These are phyloP conservation scores for Sepiola atlantica DNA, from an alignment of 2,888 invertebrate genomes.

Conservation along the genomic window DNA sequence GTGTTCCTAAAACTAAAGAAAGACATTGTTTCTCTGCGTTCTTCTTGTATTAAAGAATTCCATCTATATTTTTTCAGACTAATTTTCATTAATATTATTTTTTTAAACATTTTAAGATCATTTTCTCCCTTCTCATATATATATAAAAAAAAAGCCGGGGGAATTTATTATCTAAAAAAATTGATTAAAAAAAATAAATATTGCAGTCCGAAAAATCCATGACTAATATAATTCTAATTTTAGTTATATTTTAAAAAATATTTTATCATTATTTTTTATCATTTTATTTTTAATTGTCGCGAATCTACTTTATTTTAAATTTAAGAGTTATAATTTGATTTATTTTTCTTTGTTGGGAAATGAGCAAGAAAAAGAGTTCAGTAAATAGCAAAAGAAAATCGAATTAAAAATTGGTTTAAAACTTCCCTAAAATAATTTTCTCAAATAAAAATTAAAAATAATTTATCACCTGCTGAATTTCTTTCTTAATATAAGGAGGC, in stretches of 20 bases:
- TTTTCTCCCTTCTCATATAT: not conserved
- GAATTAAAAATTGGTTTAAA: not conserved
- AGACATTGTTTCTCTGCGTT: too few relatives aligned
- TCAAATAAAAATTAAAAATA: not conserved
- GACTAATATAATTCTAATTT: too few relatives aligned
- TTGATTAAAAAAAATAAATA: not conserved
- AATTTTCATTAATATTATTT: not conserved
- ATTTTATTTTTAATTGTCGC: too few relatives aligned
- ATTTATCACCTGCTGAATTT: not conserved
- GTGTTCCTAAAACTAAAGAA: too few relatives aligned
- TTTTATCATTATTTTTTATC: too few relatives aligned
- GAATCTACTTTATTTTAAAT: too few relatives aligned
- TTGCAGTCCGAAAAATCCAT: not conserved
- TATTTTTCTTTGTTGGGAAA: not conserved
- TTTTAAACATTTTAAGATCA: not conserved
- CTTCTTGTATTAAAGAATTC: not conserved
- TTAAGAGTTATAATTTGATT: not conserved
- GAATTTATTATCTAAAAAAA: not conserved
- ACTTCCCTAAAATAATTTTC: not conserved
- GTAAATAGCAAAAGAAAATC: not conserved
- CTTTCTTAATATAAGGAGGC: not conserved
- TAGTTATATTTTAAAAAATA: too few relatives aligned
- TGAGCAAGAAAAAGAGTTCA: not conserved
- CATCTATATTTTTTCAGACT: not conserved
- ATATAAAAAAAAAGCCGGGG: not conserved